Conservation (phyloP, 2,888 invertebrate genomes). For the Patella ulyssiponensis region DNA sequence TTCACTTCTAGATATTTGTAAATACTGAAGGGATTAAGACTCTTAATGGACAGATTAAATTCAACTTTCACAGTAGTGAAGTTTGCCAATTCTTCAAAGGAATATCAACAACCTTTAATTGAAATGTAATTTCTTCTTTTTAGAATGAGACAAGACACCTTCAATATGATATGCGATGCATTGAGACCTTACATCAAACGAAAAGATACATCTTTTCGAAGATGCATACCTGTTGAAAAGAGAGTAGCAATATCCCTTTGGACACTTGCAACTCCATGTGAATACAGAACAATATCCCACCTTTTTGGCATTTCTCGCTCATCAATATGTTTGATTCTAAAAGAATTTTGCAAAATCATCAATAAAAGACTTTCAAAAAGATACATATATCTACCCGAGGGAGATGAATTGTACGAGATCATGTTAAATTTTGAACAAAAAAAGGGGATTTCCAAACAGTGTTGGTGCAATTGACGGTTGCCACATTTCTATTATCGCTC, state of each 20-base stretch:
- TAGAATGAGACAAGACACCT: neutral
- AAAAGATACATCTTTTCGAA: neutral
- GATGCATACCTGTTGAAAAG: neutral
- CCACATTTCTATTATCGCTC: slow-evolving; percentile 31
- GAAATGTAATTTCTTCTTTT: neutral
- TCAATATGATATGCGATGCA: neutral
- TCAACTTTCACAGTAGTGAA: neutral
- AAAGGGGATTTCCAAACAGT: slow-evolving; percentile 30
- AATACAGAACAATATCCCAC: neutral
- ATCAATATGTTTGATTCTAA: neutral
- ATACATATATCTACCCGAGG: slow-evolving; percentile 15
- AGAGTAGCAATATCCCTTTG: neutral
- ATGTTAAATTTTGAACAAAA: slow-evolving; percentile 22
- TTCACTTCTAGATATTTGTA: no score
- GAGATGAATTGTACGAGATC: slow-evolving; percentile 18
- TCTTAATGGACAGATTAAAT: neutral
- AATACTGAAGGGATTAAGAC: no score
- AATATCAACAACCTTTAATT: neutral
- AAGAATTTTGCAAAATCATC: neutral
- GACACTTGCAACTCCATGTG: neutral
- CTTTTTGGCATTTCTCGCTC: neutral
- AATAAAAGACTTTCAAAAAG: neutral
- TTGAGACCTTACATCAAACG: neutral
- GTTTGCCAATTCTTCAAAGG: neutral
- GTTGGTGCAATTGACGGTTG: slow-evolving; percentile 34